Evolutionary conservation across 2,888 invertebrate species (phyloP), one percentile per base, ranked within the genome.

Genomic region (Sarcophaga variegata): DNA sequence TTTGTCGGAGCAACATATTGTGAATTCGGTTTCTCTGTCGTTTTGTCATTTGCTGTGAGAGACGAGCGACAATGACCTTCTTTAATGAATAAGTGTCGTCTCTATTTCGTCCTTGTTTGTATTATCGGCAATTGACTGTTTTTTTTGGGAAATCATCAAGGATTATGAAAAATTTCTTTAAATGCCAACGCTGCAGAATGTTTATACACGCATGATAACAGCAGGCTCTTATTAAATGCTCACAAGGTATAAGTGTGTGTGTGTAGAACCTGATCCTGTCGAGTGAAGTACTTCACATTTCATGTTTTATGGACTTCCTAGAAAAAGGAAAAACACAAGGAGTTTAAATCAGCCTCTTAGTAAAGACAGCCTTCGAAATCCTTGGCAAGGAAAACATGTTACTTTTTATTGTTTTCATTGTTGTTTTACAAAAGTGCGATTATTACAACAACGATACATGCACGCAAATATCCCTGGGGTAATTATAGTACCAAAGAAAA

Each of bases 251-350:
- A 60, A 60, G 12, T 14, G 54, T 47, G n/a, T 76, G 64, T 66
- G 12, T 14, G 45, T 47, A 74, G 37, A 37, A 85, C 75, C 71
- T 66, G 37, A 78, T 75, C 81, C 70, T 67, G 74, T 71, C 37
- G 75, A 25, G 74, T 60, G 64, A 70, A 74, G 25, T 76, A 66
- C 37, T 47, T 37, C 22, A 70, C 63, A 20, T 14, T 37, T 37
- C 47, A 60, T 64, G 69, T 75, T 75, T 66, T 47, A 62, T 63
- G 22, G 74, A 17, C 27, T 81, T 81, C 69, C 78, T 60, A 64
- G 72, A 85, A 85, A 63, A 22, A 20, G 14, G 20, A 71, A 63
- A 70, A 66, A 71, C 60, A 77, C 62, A 72, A 85, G 69, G 67
- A 74, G 81, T 81, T 81, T 81, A 78, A 75, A 69, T 69, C 69